Evolutionary conservation across 2,797 vertebrate genomes (phyloP).

Genomic region (Echeneis naucrates): DNA sequence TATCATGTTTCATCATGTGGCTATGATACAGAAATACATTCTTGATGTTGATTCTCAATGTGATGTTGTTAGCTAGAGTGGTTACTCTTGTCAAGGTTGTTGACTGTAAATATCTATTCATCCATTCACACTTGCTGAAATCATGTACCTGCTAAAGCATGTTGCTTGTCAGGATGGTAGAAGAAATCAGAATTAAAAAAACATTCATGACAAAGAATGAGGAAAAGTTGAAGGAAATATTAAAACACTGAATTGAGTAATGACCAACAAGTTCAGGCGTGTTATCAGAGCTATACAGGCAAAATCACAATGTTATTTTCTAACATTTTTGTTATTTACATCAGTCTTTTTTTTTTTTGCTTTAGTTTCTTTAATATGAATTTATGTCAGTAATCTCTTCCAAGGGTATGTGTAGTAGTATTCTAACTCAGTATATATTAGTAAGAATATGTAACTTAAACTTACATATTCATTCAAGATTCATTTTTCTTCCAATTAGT

Average conservation of each 20-base stretch:
- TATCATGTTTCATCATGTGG: constrained; percentile 30
- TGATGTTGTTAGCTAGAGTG: constrained; percentile 41
- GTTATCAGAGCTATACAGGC: constrained; percentile 55
- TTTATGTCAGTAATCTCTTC: constrained; percentile 33
- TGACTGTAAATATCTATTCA: constrained; percentile 44
- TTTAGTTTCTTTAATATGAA: constrained; percentile 9
- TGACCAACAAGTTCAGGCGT: constrained; percentile 63
- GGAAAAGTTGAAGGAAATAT: neutral
- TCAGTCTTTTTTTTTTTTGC: neutral
- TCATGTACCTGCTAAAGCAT: constrained; percentile 32
- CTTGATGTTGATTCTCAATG: constrained; percentile 40
- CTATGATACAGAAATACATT: constrained; percentile 40
- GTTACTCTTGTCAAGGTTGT: constrained; percentile 17
- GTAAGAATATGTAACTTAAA: constrained; percentile 42
- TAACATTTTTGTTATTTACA: constrained; percentile 24
- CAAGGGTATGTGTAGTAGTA: constrained; percentile 30
- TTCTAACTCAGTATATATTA: constrained; percentile 52
- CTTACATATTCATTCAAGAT: constrained; percentile 54
- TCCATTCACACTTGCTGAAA: constrained; percentile 28
- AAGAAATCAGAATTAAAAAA: neutral
- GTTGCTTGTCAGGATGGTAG: constrained; percentile 20
- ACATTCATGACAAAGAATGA: neutral
- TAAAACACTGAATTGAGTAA: constrained; percentile 18
- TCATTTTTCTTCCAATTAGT: constrained; percentile 44
- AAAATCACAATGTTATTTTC: constrained; percentile 33